phyloP scores from a whole-genome alignment of 1,140 invertebrate species.

The Argopecten irradians region DNA sequence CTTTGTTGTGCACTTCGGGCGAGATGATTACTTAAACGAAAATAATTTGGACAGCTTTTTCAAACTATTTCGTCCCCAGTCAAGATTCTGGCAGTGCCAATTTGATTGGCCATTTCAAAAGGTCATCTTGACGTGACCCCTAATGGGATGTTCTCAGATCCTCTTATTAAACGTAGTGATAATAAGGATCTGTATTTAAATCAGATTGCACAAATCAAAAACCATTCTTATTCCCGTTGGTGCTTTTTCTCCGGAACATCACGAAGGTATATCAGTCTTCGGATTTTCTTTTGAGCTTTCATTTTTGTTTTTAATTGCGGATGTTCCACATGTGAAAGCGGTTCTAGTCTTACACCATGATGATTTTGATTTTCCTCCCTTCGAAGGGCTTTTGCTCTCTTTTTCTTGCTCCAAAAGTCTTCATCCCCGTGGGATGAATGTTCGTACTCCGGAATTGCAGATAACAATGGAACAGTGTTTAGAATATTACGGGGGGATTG shows the following conservation, averaged over 20 bases:
- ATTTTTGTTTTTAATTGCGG: conserved; percentile 41
- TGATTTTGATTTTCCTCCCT: conserved; percentile 25
- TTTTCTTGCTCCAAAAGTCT: conserved; percentile 32
- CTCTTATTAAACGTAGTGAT: no score
- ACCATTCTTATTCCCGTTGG: neutral
- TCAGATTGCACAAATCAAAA: no score
- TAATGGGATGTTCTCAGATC: no score
- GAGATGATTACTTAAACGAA: no score
- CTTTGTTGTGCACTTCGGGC: no score
- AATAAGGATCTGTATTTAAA: no score
- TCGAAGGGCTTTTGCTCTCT: neutral
- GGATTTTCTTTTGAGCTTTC: conserved; percentile 54
- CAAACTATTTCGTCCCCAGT: no score
- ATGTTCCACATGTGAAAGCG: conserved; percentile 32
- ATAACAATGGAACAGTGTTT: conserved; percentile 33
- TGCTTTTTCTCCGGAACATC: conserved; percentile 52
- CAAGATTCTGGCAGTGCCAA: no score
- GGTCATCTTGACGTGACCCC: no score
- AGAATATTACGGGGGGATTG: conserved; percentile 46
- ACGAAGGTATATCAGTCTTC: conserved; percentile 53
- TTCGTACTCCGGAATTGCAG: conserved; percentile 41
- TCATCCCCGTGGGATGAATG: neutral
- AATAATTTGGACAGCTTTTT: no score
- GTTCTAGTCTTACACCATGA: conserved; percentile 26
- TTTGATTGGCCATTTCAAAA: no score